A percentile compares a stretch with the other conserved stretches of the same genome.
Evolutionary conservation across 2,113 vertebrate species (phyloP).

Genomic region (Turdus rufiventris): DNA sequence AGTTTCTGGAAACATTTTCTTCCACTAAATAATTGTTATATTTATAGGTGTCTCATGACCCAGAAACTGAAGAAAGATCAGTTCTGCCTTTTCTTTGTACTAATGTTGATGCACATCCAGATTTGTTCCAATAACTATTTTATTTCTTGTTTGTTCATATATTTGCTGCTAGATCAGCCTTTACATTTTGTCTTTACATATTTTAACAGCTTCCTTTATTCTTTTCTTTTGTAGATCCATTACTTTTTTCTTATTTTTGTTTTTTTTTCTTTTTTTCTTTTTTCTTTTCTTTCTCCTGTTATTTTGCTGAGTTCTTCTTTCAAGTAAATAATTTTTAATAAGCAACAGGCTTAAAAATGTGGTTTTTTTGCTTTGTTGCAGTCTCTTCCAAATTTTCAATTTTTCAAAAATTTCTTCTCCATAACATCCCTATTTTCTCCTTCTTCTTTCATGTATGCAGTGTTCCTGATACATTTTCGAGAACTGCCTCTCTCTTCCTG

Average conservation of each 20-base stretch:
- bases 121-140: background rate
- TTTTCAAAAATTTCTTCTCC: background rate
- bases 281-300: background rate
- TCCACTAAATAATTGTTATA: background rate
- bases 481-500: background rate
- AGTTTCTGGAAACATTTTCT: background rate
- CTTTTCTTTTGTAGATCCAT: background rate
- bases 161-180: background rate
- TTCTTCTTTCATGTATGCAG: background rate
- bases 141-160: background rate
- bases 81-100: background rate
- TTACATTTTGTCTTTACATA: background rate
- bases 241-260: background rate
- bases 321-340: background rate
- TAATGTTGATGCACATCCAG: background rate
- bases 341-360: background rate
- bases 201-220: background rate
- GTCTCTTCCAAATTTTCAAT: background rate
- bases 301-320: background rate
- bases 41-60: constrained; percentile 9
- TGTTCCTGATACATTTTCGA: background rate
- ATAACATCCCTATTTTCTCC: background rate
- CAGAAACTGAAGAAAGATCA: background rate
- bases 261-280: rapidly evolving
- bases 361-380: background rate